Evolutionary conservation across 2,113 vertebrate species (phyloP).

Genomic region (Vulpes lagopus): DNA sequence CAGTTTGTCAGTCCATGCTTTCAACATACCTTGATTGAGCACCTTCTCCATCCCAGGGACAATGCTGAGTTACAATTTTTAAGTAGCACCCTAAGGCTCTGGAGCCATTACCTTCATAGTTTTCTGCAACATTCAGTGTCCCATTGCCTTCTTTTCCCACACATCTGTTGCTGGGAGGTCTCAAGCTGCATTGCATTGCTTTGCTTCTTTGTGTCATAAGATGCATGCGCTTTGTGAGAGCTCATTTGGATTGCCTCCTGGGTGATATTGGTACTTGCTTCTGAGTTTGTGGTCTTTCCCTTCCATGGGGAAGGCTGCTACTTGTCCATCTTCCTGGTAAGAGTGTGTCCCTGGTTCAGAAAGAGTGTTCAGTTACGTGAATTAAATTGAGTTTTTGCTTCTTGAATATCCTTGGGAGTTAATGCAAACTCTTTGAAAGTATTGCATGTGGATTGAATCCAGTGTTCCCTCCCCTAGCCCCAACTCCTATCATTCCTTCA

Average conservation of each 20-base stretch:
- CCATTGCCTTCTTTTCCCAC: neutral
- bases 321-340: neutral
- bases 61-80: neutral
- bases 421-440: neutral
- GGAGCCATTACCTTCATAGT: neutral
- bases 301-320: neutral
- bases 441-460: neutral
- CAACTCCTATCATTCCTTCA: neutral
- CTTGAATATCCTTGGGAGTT: neutral
- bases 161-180: neutral
- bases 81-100: neutral
- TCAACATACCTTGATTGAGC: fast-evolving
- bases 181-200: fast-evolving
- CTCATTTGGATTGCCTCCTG: neutral
- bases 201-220: neutral
- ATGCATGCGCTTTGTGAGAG: neutral
- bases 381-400: neutral
- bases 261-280: neutral
- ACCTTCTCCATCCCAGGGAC: neutral
- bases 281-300: neutral
- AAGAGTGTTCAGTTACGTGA: neutral
- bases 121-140: neutral
- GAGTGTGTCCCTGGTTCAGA: neutral
- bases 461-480: no score
- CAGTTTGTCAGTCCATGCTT: neutral